Percentiles rank a stretch among this genome's conserved stretches.
These are phyloP conservation scores for Pyrrhosoma nymphula DNA, from an alignment of 2,888 invertebrate genomes.

Conservation along the genomic window DNA sequence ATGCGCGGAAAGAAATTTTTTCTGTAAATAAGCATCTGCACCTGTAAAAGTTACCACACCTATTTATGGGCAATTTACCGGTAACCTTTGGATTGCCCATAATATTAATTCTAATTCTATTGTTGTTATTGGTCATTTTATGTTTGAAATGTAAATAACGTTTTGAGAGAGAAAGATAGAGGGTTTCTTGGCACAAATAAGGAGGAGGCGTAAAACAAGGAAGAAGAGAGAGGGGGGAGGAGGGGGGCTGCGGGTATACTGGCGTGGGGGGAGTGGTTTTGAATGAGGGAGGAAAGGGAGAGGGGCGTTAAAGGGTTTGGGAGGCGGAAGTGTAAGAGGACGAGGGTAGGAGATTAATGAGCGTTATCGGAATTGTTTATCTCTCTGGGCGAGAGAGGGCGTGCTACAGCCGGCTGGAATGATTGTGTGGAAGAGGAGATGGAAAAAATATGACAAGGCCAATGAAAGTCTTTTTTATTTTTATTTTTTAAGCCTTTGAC, in stretches of 20 bases:
- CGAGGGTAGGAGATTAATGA: slow-evolving; percentile 51
- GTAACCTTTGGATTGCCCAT: too few species aligned
- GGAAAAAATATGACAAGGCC: slow-evolving; percentile 57
- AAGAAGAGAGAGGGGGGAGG: background rate
- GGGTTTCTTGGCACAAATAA: background rate
- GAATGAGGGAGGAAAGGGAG: too few species aligned
- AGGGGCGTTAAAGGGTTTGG: background rate
- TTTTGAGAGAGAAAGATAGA: too few species aligned
- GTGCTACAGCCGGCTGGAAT: slow-evolving; percentile 27
- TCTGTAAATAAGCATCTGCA: too few species aligned
- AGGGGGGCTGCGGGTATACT: background rate
- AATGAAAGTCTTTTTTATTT: slow-evolving; percentile 32
- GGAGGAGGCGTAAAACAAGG: background rate
- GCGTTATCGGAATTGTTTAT: slow-evolving; percentile 66
- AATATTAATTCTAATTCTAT: too few species aligned
- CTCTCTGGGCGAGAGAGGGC: slow-evolving; percentile 4
- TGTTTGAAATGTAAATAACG: too few species aligned
- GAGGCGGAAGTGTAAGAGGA: background rate
- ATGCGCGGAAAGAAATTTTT: too few species aligned
- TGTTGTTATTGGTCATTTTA: too few species aligned
- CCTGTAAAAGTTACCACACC: too few species aligned
- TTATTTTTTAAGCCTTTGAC: slow-evolving; percentile 36
- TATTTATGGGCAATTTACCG: too few species aligned
- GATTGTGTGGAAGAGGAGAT: background rate
- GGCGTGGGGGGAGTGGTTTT: too few species aligned